Percentiles rank a stretch among this genome's conserved stretches.
Evolutionary conservation across 92 coral and sea anemone genomes (phyloP).

Genomic region (Nematostella vectensis): DNA sequence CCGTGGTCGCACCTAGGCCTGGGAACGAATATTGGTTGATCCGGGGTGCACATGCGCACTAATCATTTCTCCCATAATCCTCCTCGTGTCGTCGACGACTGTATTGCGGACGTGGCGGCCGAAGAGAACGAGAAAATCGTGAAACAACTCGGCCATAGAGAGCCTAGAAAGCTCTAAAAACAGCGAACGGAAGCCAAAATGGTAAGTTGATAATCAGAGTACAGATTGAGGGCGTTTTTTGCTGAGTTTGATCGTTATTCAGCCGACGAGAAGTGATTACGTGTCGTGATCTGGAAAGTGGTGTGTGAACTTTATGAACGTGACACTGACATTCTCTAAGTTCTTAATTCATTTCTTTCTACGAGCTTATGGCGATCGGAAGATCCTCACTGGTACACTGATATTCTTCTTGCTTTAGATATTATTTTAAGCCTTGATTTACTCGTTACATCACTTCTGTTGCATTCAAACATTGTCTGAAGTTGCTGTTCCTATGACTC

Average conservation of each 20-base stretch:
- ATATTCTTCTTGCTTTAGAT: too few species aligned
- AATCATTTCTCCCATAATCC: slow-evolving; percentile 51
- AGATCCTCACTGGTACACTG: neutral
- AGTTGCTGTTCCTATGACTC: too few species aligned
- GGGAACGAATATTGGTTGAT: too few species aligned
- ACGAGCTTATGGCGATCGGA: neutral
- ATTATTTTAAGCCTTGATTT: too few species aligned
- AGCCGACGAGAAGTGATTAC: neutral
- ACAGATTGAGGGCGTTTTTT: neutral
- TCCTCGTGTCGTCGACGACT: slow-evolving; percentile 49
- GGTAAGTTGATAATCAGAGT: slow-evolving; percentile 42
- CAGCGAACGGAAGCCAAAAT: slow-evolving; percentile 48
- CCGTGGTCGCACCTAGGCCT: too few species aligned
- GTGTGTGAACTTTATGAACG: neutral
- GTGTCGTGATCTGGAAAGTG: neutral
- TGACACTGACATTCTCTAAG: neutral
- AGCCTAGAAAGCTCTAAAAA: slow-evolving; percentile 40
- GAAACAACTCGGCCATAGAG: slow-evolving; percentile 64
- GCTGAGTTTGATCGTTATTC: too few species aligned
- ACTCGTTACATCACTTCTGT: too few species aligned
- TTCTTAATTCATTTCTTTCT: neutral
- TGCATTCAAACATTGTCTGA: too few species aligned
- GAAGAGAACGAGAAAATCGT: slow-evolving; percentile 39
- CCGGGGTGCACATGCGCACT: slow-evolving; percentile 76
- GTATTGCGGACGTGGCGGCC: slow-evolving; percentile 95